Percentiles rank a stretch among this genome's conserved stretches.
These are phyloP conservation scores for Rynchops niger DNA, from an alignment of 2,113 vertebrate species.

Conservation along the genomic window DNA sequence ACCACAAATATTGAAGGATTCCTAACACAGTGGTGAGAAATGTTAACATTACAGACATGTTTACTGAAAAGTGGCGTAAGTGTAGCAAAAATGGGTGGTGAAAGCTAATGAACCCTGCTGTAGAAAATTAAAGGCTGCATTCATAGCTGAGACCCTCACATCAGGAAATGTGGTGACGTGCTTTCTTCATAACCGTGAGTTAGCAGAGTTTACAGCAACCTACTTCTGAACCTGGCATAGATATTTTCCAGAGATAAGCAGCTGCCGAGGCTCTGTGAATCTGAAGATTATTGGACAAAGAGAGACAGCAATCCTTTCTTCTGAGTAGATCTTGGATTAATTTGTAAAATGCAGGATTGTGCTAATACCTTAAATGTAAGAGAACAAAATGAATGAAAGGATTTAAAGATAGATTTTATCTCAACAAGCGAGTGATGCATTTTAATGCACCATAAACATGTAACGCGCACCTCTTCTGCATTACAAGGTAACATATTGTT, in stretches of 20 bases:
- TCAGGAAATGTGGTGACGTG: background rate
- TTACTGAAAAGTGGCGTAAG: background rate
- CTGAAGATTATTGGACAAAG: constrained; percentile 11
- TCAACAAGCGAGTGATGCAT: background rate
- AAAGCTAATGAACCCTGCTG: background rate
- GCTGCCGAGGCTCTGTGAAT: background rate
- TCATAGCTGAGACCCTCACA: background rate
- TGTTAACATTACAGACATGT: background rate
- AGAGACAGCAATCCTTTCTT: background rate
- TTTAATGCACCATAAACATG: constrained; percentile 37
- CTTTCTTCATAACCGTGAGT: background rate
- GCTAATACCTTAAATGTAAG: background rate
- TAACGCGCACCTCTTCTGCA: constrained; percentile 43
- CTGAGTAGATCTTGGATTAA: background rate
- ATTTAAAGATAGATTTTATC: background rate
- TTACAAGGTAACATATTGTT: constrained; percentile 40
- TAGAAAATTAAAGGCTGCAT: background rate
- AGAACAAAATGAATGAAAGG: constrained; percentile 26
- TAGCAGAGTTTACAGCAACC: background rate
- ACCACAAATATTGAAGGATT: background rate
- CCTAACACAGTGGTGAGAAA: background rate
- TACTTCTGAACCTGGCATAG: background rate
- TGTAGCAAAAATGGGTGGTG: background rate
- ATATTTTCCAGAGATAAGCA: background rate
- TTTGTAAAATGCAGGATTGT: constrained; percentile 35